A percentile compares a stretch with the other conserved stretches of the same genome.
These are phyloP conservation scores for Pandemis heparana DNA, from an alignment of 2,888 invertebrate species.

Conservation along the genomic window DNA sequence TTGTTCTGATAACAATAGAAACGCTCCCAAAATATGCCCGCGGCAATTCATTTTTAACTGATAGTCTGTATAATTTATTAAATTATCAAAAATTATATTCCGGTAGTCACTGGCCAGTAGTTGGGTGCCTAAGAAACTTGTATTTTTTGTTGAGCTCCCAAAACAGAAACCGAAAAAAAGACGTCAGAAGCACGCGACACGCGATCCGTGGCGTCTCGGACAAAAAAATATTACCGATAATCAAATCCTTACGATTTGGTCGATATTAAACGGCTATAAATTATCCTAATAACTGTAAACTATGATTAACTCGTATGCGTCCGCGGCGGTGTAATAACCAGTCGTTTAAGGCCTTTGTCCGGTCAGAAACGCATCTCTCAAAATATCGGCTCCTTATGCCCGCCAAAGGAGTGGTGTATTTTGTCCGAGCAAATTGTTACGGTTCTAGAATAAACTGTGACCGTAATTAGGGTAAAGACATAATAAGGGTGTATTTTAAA, in stretches of 20 bases:
- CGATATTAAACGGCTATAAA: conserved; percentile 83
- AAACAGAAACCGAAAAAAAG: conserved; percentile 72
- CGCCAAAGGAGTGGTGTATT: conserved; percentile 59
- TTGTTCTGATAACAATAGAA: conserved; percentile 52
- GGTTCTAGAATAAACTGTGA: conserved; percentile 48
- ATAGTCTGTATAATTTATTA: conserved; percentile 81
- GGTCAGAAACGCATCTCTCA: conserved; percentile 42
- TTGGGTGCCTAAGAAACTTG: conserved; percentile 44
- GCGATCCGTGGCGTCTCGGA: conserved; percentile 70
- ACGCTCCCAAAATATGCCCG: conserved; percentile 59
- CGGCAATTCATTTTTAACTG: conserved; percentile 73
- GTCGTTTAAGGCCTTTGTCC: conserved; percentile 59
- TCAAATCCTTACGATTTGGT: conserved; percentile 76
- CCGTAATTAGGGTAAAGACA: conserved; percentile 50
- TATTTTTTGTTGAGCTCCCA: conserved; percentile 79
- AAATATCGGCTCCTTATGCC: conserved; percentile 51
- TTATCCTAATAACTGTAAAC: conserved; percentile 82
- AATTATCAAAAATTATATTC: conserved; percentile 85
- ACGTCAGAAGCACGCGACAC: conserved; percentile 81
- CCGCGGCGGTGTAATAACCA: conserved; percentile 49
- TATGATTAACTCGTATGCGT: conserved; percentile 63
- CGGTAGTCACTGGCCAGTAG: conserved; percentile 81
- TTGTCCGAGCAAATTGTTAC: conserved; percentile 49
- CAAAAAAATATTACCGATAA: conserved; percentile 77
- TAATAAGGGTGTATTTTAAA: conserved; percentile 40